Evolutionary conservation across 2,888 invertebrate species (phyloP).

Genomic region (Apocheima hispidaria): DNA sequence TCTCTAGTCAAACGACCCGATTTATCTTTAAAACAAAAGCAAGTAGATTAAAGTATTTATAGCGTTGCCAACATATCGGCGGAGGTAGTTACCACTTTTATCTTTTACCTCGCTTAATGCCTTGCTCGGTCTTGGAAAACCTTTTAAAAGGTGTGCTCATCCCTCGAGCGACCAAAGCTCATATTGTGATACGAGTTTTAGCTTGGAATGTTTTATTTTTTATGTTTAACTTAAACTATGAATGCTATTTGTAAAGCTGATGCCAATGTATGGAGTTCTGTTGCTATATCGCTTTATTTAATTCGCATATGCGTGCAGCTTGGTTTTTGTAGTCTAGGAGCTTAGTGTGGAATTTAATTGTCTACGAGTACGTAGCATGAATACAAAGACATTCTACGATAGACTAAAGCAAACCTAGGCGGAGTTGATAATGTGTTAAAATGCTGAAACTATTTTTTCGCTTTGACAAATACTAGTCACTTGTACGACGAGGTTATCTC

Average conservation of each 20-base stretch:
- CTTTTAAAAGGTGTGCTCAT: slow-evolving; percentile 77
- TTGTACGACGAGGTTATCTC: too few species aligned
- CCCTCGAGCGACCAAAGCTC: slow-evolving; percentile 69
- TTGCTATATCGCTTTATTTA: slow-evolving; percentile 26
- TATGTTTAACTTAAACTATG: slow-evolving; percentile 26
- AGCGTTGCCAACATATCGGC: slow-evolving; percentile 70
- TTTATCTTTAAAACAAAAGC: slow-evolving; percentile 78
- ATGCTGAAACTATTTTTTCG: too few species aligned
- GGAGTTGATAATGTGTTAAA: too few species aligned
- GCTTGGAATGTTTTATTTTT: slow-evolving; percentile 52
- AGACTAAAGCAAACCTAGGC: background rate
- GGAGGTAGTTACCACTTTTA: slow-evolving; percentile 73
- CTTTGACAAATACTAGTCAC: too few species aligned
- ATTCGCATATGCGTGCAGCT: slow-evolving; percentile 24
- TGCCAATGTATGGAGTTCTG: slow-evolving; percentile 3
- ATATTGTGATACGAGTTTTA: slow-evolving; percentile 56
- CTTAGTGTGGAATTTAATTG: slow-evolving; percentile 33
- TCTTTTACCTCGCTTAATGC: slow-evolving; percentile 75
- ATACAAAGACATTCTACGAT: background rate
- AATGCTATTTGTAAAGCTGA: slow-evolving; percentile 19
- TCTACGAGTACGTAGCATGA: slow-evolving; percentile 20
- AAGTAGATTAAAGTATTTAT: slow-evolving; percentile 78
- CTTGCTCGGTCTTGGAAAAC: slow-evolving; percentile 69
- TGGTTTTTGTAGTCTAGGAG: slow-evolving; percentile 25
- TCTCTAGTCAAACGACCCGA: slow-evolving; percentile 72